These are phyloP conservation scores for Tiphia femorata DNA, from an alignment of 2,888 invertebrate species.

Conservation along the genomic window DNA sequence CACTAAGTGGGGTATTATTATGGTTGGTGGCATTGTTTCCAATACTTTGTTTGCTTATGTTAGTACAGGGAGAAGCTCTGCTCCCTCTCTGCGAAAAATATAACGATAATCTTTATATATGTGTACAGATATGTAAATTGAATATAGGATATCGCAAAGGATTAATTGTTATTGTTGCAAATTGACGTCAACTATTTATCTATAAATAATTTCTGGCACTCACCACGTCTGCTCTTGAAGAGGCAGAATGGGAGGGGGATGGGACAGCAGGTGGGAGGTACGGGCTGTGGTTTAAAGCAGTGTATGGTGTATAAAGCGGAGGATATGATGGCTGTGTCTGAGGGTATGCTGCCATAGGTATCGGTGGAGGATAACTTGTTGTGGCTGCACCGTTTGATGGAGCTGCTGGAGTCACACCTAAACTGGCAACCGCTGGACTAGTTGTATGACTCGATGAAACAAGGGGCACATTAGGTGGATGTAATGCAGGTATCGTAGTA, in stretches of 20 bases:
- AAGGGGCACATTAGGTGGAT: slow-evolving; percentile 68
- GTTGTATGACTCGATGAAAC: slow-evolving; percentile 69
- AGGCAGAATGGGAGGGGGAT: slow-evolving; percentile 72
- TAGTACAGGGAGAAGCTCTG: slow-evolving; percentile 65
- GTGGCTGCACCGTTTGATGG: slow-evolving; percentile 70
- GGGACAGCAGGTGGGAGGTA: slow-evolving; percentile 76
- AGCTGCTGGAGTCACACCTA: slow-evolving; percentile 73
- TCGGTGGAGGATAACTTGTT: slow-evolving; percentile 62
- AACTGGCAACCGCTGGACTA: slow-evolving; percentile 71
- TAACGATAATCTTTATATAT: too few species aligned
- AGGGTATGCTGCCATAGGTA: slow-evolving; percentile 67
- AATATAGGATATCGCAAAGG: too few species aligned
- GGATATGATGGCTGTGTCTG: slow-evolving; percentile 72
- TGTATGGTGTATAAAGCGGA: slow-evolving; percentile 84
- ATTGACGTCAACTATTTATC: too few species aligned
- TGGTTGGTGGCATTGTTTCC: slow-evolving; percentile 51
- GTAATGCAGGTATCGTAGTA: slow-evolving; percentile 63
- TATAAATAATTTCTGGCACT: too few species aligned
- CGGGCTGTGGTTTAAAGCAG: slow-evolving; percentile 80
- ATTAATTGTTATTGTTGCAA: too few species aligned
- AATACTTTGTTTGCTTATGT: slow-evolving; percentile 61
- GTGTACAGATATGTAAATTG: too few species aligned
- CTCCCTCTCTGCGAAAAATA: slow-evolving; percentile 60
- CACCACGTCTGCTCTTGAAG: slow-evolving; percentile 75
- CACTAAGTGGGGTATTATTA: slow-evolving; percentile 61